Evolutionary conservation across 2,113 vertebrate species (phyloP).

Genomic region (Ranitomeya imitator): DNA sequence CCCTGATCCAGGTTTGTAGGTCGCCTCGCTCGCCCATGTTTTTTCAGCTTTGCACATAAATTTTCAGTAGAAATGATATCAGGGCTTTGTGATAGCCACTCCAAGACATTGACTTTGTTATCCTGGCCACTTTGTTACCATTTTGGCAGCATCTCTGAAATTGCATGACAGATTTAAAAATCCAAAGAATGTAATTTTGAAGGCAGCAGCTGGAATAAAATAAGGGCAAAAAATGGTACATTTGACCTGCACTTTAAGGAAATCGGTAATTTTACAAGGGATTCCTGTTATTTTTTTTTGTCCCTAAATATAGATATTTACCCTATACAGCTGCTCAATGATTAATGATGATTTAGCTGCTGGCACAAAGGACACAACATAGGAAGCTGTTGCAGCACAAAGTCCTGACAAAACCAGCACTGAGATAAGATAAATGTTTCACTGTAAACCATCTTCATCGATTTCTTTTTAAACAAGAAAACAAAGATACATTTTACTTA

Average conservation of each 20-base stretch:
- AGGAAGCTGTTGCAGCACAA: slow-evolving; percentile 25
- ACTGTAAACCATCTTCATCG: slow-evolving; percentile 22
- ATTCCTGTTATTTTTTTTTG: background rate
- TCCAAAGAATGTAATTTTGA: too few species aligned
- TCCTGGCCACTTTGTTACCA: too few species aligned
- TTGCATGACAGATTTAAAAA: too few species aligned
- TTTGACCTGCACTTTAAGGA: background rate
- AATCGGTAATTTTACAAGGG: background rate
- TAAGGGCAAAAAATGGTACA: too few species aligned
- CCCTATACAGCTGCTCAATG: background rate
- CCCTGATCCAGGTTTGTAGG: too few species aligned
- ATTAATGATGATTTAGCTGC: slow-evolving; percentile 24
- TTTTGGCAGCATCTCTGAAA: too few species aligned
- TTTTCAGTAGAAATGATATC: too few species aligned
- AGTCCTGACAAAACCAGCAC: slow-evolving; percentile 26
- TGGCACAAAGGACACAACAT: slow-evolving; percentile 27
- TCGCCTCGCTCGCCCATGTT: too few species aligned
- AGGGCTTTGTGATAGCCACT: too few species aligned
- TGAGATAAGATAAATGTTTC: slow-evolving; percentile 27
- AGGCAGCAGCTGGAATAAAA: too few species aligned
- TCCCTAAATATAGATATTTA: slow-evolving; percentile 8
- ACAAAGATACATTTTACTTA: slow-evolving; percentile 37
- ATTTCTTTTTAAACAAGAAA: slow-evolving; percentile 30
- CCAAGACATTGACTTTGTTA: too few species aligned
- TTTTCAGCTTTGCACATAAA: too few species aligned